Evolutionary conservation across 2,113 vertebrate species (phyloP).

Genomic region (Galeopterus variegatus): DNA sequence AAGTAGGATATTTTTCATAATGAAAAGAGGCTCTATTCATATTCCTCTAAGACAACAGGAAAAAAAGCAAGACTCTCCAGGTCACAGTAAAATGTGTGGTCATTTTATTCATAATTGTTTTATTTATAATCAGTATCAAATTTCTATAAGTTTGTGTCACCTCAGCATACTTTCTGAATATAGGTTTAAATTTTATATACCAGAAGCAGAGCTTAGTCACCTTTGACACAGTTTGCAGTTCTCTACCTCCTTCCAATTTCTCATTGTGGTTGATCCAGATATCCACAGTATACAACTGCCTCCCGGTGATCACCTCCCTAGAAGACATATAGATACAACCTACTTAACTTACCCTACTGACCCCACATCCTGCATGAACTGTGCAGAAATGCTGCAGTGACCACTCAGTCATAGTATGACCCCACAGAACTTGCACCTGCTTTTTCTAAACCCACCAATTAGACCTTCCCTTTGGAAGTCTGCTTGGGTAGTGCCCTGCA

Average conservation of each 20-base stretch:
- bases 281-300: no score
- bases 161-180: neutral
- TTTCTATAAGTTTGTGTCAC: neutral
- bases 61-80: neutral
- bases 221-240: neutral
- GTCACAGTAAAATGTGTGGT: neutral
- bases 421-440: no score
- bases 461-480: neutral
- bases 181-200: neutral
- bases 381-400: neutral
- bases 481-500: neutral
- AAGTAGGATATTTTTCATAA: neutral
- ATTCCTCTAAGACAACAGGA: neutral
- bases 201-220: neutral
- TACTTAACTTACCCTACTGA: neutral
- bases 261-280: no score
- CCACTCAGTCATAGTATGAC: no score
- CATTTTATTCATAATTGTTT: neutral
- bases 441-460: neutral
- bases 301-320: neutral
- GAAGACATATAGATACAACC: neutral
- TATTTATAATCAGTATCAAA: neutral
- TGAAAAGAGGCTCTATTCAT: neutral
- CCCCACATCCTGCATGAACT: neutral
- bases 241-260: neutral